These are phyloP conservation scores for Euthynnus affinis DNA, from an alignment of 2,797 vertebrate genomes.

Conservation along the genomic window DNA sequence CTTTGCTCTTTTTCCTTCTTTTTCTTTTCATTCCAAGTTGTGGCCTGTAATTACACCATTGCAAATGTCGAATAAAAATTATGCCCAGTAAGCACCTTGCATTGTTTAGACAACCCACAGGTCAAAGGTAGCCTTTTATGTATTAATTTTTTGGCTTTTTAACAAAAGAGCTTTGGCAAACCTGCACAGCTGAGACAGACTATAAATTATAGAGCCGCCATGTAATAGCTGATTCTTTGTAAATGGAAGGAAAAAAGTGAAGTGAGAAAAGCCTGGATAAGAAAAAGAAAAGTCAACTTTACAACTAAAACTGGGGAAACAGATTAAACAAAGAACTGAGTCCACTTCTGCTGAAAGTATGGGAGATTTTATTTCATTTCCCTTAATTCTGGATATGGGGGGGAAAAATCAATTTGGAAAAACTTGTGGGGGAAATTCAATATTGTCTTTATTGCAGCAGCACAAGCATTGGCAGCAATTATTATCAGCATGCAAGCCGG, in stretches of 20 bases:
- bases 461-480: constrained; percentile 41
- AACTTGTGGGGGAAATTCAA: constrained; percentile 48
- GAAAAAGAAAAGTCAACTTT: constrained; percentile 1
- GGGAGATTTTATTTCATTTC: constrained; percentile 34
- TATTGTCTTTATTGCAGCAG: constrained; percentile 53
- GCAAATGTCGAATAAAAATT: constrained; percentile 16
- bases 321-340: constrained; percentile 37
- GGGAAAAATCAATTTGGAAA: constrained; percentile 39
- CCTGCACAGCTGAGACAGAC: background rate
- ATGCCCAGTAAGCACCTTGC: constrained; percentile 8
- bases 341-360: constrained; percentile 7
- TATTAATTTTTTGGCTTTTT: constrained; percentile 42
- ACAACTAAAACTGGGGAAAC: constrained; percentile 5
- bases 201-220: background rate
- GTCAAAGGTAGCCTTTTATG: constrained; percentile 48
- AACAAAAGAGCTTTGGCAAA: constrained; percentile 39
- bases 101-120: constrained; percentile 36
- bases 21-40: constrained; percentile 29
- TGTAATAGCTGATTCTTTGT: constrained; percentile 35
- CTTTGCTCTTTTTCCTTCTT: too few relatives aligned
- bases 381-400: constrained; percentile 34
- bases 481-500: constrained; percentile 37
- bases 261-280: constrained; percentile 7
- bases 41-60: constrained; percentile 45
- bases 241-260: constrained; percentile 18